These are phyloP conservation scores for Solea senegalensis DNA, from an alignment of 2,113 vertebrate species.

Conservation along the genomic window DNA sequence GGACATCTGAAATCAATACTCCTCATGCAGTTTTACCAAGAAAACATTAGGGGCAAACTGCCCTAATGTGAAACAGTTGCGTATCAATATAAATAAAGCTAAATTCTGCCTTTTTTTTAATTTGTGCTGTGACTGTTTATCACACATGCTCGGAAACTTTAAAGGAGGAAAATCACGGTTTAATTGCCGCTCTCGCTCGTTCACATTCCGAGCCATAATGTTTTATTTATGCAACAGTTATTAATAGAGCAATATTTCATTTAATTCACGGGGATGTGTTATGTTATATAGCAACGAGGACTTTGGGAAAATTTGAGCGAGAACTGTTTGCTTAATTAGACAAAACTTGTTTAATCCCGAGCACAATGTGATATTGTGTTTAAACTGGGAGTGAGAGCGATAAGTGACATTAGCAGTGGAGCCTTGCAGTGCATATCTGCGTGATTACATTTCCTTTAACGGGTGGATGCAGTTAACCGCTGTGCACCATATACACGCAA, in stretches of 20 bases:
- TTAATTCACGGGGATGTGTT: slow-evolving; percentile 74
- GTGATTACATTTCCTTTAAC: slow-evolving; percentile 24
- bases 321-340: slow-evolving; percentile 47
- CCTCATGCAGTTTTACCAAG: slow-evolving; percentile 34
- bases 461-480: background rate
- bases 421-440: background rate
- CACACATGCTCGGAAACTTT: background rate
- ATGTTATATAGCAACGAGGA: slow-evolving; percentile 18
- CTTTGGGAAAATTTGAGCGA: slow-evolving; percentile 7
- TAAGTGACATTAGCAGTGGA: slow-evolving; percentile 23
- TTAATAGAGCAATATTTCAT: slow-evolving; percentile 77
- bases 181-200: slow-evolving; percentile 46
- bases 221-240: slow-evolving; percentile 75
- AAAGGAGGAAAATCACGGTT: background rate
- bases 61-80: slow-evolving; percentile 15
- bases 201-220: slow-evolving; percentile 81
- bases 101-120: background rate
- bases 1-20: slow-evolving; percentile 62
- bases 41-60: slow-evolving; percentile 44
- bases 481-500: background rate
- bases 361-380: slow-evolving; percentile 23
- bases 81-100: background rate
- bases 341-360: slow-evolving; percentile 38
- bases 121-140: background rate
- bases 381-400: slow-evolving; percentile 19